Evolutionary conservation across 2,797 vertebrate species (phyloP), one percentile per base, ranked within the genome.

Genomic region (Helicolenus hilgendorfi): DNA sequence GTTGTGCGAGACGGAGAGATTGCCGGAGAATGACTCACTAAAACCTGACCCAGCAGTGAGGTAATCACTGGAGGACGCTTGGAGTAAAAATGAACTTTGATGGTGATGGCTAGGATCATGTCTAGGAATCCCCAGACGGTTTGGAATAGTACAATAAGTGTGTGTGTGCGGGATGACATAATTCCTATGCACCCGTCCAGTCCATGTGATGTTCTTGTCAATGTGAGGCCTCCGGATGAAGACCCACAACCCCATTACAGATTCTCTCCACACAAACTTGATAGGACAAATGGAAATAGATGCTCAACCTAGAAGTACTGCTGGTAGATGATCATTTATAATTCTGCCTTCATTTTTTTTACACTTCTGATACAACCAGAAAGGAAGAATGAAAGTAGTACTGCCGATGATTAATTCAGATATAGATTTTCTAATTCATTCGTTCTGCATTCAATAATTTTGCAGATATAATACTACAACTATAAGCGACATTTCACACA

Each of bases 11-110:
- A 96, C 91, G 58, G 92, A 83, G 92, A 93, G 92, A 95, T 95
- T 91, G 93, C 88, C 89, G 86, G 81, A 89, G 91, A 91, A 63
- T 96, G 96, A 97, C 85, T 97, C 95, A 96, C 90, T 94, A 79
- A 90, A 95, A 93, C 92, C 94, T 90, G 93, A 95, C 83, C 91
- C 89, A 92, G 91, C 78, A 79, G 79, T 96, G 95, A 97, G 91
- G 92, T 96, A 85, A 96, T 89, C 91, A 79, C 85, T 85, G 90
- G 89, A 91, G 93, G 92, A 94, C 41, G 84, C 75, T 90, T 72
- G 77, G 90, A 95, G 94, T 91, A 93, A 92, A 93, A 91, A 90
- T 91, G 86, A 93, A 92, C 87, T 94, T 88, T 89, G 92, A 92
- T 87, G 92, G 84, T 82, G 86, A 92, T 89, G 94, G 93, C 91